phyloP scores from a whole-genome alignment of 2,113 vertebrate genomes.

The Urocolius indicus region DNA sequence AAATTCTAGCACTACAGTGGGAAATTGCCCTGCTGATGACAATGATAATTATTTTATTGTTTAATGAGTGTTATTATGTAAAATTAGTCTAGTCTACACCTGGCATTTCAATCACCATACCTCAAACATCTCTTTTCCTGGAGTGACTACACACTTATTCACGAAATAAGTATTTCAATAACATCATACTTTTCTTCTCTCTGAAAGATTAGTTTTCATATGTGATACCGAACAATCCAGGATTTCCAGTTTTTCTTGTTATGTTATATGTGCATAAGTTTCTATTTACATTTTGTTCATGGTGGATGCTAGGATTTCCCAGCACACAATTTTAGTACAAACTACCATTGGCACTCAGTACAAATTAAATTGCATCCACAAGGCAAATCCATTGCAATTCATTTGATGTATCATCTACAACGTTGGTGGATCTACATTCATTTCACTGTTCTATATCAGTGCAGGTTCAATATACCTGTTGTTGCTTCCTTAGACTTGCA shows the following conservation, averaged over 20 bases:
- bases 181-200: neutral
- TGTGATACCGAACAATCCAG: neutral
- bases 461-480: neutral
- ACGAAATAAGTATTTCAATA: neutral
- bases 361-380: neutral
- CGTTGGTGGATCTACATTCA: neutral
- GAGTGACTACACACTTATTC: neutral
- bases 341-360: neutral
- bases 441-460: neutral
- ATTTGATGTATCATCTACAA: neutral
- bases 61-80: neutral
- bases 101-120: conserved; percentile 14
- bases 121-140: neutral
- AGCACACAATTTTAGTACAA: neutral
- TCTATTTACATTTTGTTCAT: neutral
- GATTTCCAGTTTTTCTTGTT: neutral
- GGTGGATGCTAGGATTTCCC: neutral
- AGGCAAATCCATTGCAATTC: neutral
- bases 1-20: neutral
- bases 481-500: neutral
- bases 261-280: fast-evolving
- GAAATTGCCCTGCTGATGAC: neutral
- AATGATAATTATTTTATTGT: neutral
- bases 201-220: neutral
- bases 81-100: neutral